A percentile compares a stretch with the other conserved stretches of the same genome.
Conservation (phyloP, 2,797 vertebrate species). For the Sebastes reedi region DNA sequence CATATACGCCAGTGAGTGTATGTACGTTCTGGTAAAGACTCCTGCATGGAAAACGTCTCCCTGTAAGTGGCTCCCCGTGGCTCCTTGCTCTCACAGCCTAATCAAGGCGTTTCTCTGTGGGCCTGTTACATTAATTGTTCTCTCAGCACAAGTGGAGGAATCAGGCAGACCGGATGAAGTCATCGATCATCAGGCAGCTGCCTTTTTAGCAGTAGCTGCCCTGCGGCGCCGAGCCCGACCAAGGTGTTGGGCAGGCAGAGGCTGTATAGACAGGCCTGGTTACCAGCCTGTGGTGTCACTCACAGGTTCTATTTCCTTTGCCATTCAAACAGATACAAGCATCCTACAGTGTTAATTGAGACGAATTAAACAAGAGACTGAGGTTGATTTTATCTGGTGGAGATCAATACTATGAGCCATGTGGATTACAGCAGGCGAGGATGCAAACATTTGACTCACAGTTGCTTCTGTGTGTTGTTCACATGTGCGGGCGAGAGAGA, state of each 20-base stretch:
- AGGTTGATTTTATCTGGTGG: conserved; percentile 60
- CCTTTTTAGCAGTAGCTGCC: conserved; percentile 81
- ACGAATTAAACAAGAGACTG: conserved; percentile 52
- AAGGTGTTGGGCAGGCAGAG: conserved; percentile 28
- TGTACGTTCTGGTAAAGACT: conserved; percentile 69
- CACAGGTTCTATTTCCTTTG: conserved; percentile 29
- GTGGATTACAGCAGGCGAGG: conserved; percentile 40
- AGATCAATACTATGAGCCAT: conserved; percentile 52
- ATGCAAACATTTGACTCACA: conserved; percentile 44
- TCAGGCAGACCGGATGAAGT: conserved; percentile 82
- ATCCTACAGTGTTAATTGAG: conserved; percentile 55
- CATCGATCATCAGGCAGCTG: conserved; percentile 82
- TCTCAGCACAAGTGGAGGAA: conserved; percentile 84
- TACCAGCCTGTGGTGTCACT: conserved; percentile 18
- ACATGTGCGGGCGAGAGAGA: conserved; percentile 24
- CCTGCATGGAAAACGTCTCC: conserved; percentile 76
- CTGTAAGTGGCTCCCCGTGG: conserved; percentile 83
- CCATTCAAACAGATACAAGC: conserved; percentile 22
- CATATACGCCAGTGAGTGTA: conserved; percentile 52
- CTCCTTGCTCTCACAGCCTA: conserved; percentile 81
- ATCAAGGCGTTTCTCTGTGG: conserved; percentile 80
- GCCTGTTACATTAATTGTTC: conserved; percentile 86
- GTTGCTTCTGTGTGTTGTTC: conserved; percentile 16
- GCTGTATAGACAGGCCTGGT: conserved; percentile 14
- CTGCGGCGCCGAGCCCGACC: conserved; percentile 50